Evolutionary conservation across 2,888 invertebrate species (phyloP).

Genomic region (Apeira syringaria): DNA sequence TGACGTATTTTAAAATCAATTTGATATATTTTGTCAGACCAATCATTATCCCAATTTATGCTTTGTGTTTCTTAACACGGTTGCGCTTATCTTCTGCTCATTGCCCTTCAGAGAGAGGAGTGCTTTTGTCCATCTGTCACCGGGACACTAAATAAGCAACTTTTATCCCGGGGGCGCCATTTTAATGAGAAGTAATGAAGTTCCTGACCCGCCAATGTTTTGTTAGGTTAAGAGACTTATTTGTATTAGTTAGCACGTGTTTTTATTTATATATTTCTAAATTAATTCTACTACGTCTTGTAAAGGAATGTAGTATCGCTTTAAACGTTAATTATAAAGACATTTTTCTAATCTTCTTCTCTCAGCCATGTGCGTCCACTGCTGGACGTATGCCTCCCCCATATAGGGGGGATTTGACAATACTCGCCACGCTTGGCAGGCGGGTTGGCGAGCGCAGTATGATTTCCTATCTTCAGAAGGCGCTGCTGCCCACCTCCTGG

Average conservation of each 20-base stretch:
- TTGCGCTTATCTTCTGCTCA: slow-evolving; percentile 46
- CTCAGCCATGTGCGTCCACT: no score
- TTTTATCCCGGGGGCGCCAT: slow-evolving; percentile 68
- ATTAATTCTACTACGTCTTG: slow-evolving; percentile 27
- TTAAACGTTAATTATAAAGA: slow-evolving; percentile 10
- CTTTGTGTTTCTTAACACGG: slow-evolving; percentile 35
- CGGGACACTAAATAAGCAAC: slow-evolving; percentile 71
- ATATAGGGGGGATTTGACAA: no score
- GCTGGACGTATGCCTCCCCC: no score
- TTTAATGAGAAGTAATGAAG: slow-evolving; percentile 81
- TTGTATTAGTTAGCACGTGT: slow-evolving; percentile 76
- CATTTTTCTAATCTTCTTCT: slow-evolving; percentile 25
- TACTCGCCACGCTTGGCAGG: no score
- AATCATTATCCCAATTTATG: no score
- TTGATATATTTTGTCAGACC: no score
- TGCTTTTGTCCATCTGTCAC: slow-evolving; percentile 74
- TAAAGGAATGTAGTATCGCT: slow-evolving; percentile 15
- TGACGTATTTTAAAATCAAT: no score
- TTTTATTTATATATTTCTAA: slow-evolving; percentile 52
- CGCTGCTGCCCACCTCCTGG: no score
- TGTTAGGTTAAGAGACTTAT: slow-evolving; percentile 75
- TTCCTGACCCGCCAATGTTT: slow-evolving; percentile 64
- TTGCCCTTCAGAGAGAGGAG: slow-evolving; percentile 41
- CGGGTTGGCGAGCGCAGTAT: no score
- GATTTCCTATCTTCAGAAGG: no score